Evolutionary conservation across 1,140 invertebrate genomes (phyloP).

Genomic region (Cyclina sinensis): DNA sequence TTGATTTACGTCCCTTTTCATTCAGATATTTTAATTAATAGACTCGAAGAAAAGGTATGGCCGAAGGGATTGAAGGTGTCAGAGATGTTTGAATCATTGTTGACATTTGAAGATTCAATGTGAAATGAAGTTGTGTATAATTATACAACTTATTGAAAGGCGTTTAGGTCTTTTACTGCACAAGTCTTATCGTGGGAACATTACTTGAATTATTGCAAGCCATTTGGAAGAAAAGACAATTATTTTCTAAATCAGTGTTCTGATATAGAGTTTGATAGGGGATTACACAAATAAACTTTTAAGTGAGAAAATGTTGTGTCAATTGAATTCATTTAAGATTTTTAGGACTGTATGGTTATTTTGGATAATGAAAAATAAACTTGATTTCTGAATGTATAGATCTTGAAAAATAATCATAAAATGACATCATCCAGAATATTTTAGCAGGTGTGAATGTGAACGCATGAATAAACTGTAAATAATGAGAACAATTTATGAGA

Average conservation of each 20-base stretch:
- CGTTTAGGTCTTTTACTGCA: background rate
- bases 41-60: conserved; percentile 40
- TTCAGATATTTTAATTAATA: conserved; percentile 25
- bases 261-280: background rate
- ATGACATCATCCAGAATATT: conserved; percentile 28
- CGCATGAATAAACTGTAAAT: background rate
- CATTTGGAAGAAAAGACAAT: conserved; percentile 27
- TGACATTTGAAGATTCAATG: conserved; percentile 30
- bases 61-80: background rate
- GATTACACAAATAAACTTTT: conserved; percentile 31
- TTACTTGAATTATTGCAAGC: conserved; percentile 33
- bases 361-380: conserved; percentile 32
- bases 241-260: conserved; percentile 12
- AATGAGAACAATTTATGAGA: background rate
- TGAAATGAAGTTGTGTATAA: conserved; percentile 36
- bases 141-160: conserved; percentile 31
- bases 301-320: conserved; percentile 24
- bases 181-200: conserved; percentile 22
- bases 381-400: conserved; percentile 12
- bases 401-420: conserved; percentile 13
- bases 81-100: conserved; percentile 23
- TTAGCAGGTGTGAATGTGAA: conserved; percentile 26
- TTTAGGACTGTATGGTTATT: background rate
- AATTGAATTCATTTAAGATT: conserved; percentile 19
- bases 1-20: background rate